A percentile compares a stretch with the other conserved stretches of the same genome.
phyloP scores from a whole-genome alignment of 1,140 invertebrate genomes.

The Drosophila bipectinata region DNA sequence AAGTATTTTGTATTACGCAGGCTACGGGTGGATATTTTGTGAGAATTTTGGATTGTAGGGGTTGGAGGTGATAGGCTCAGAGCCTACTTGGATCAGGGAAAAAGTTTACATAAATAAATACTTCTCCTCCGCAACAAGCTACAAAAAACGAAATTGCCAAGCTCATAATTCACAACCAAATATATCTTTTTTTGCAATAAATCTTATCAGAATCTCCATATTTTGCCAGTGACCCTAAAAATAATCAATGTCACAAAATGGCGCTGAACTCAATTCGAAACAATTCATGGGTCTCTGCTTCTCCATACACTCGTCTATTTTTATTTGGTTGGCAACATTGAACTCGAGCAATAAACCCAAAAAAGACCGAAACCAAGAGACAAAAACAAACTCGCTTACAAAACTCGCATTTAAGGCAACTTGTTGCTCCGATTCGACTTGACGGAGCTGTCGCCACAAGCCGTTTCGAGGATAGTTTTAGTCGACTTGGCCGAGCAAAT shows the following conservation, averaged over 20 bases:
- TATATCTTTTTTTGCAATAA: neutral
- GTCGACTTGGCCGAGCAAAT: conserved; percentile 17
- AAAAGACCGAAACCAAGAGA: conserved; percentile 18
- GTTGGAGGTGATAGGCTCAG: neutral
- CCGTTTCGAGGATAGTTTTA: conserved; percentile 38
- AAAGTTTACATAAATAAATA: neutral
- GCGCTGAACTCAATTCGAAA: conserved; percentile 42
- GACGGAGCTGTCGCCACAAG: conserved; percentile 6
- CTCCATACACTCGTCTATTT: neutral
- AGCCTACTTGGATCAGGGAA: neutral
- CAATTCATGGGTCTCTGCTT: conserved; percentile 21
- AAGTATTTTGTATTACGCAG: conserved; percentile 4
- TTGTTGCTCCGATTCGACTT: conserved; percentile 52
- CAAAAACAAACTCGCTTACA: conserved; percentile 9
- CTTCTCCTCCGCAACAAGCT: no score
- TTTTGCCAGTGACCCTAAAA: conserved; percentile 32
- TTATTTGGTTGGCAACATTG: conserved; percentile 51
- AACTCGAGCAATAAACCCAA: conserved; percentile 63
- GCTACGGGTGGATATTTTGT: conserved; percentile 2
- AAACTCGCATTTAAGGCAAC: conserved; percentile 58
- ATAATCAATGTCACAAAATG: conserved; percentile 36
- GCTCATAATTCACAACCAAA: conserved; percentile 18
- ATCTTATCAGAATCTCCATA: conserved; percentile 17
- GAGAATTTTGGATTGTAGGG: neutral
- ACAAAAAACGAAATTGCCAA: no score